phyloP scores from a whole-genome alignment of 2,888 invertebrate species.

The Rotaria magnacalcarata region DNA sequence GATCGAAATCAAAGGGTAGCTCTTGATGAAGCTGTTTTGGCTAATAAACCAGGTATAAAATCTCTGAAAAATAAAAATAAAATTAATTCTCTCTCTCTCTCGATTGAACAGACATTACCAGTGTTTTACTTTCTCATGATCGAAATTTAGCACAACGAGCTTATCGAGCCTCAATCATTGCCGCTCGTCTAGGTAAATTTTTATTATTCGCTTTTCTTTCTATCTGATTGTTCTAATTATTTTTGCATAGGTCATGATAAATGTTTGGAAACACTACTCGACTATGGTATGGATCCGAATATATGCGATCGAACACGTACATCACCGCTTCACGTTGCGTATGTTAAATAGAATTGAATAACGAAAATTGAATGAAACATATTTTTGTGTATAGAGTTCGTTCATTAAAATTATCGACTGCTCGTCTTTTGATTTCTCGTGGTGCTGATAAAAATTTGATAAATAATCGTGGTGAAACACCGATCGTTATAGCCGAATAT shows the following conservation, averaged over 20 bases:
- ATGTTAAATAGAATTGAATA: neutral
- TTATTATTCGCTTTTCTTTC: neutral
- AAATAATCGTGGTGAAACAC: conserved; percentile 32
- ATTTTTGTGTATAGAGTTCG: neutral
- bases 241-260: neutral
- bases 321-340: conserved; percentile 19
- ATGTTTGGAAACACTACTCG: neutral
- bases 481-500: neutral
- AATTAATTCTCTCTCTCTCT: neutral
- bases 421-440: neutral
- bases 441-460: neutral
- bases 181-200: neutral
- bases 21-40: neutral
- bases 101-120: neutral
- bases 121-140: conserved; percentile 4
- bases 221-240: neutral
- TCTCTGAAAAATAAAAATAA: neutral
- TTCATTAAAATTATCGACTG: neutral
- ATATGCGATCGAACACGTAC: neutral
- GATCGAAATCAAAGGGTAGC: conserved; percentile 20
- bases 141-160: neutral
- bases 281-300: conserved; percentile 5
- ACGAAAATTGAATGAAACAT: neutral
- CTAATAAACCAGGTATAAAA: neutral
- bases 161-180: neutral